Base-by-base conservation (phyloP, 1,140 invertebrate species). In the Adoxophyes honmai region DNA sequence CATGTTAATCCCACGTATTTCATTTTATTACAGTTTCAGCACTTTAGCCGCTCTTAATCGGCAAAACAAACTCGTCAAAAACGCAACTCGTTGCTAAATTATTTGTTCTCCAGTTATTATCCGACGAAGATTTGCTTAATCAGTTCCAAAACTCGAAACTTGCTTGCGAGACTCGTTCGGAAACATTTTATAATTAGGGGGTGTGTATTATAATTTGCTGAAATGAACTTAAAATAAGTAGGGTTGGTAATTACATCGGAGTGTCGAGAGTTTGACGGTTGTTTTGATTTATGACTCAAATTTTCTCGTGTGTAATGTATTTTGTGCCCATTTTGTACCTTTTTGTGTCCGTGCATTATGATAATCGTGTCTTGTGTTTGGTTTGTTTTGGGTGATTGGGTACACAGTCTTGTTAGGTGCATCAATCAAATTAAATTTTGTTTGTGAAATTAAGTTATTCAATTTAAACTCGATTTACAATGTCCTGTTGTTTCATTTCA, bases 71-170 rank as follows among this genome's bases (percentile, higher is more conserved):
- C 16, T 44, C 1, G 39, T n/a, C 39, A 10, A 16, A 44, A 44
- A 18, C 14, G 39, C 21, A 28, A 28, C 21, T 28, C 21, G 2
- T 6, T 16, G n/a, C 15, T 16, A 10, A 44, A 59, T 55, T 34
- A 37, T 35, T 53, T 38, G 34, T 33, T 6, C 11, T 53, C 28
- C 21, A 42, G 51, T 64, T 66, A 66, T 67, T 66, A 61, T 33
- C 48, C 44, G 59, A 57, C 14, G 55, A 62, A 60, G 58, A 34
- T 59, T 64, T 64, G 59, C 52, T 44, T 62, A 65, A 70, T 68
- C 57, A 70, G 53, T 53, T 61, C 53, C 57, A 59, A 61, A 62
- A 68, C 55, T 56, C 38, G 60, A 52, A 62, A 64, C 66, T 33
- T 13, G 35, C 52, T 39, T 39, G 13, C 38, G 14, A 16, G 16